These are phyloP conservation scores for Argya squamiceps DNA, from an alignment of 2,797 vertebrate genomes.

Conservation along the genomic window DNA sequence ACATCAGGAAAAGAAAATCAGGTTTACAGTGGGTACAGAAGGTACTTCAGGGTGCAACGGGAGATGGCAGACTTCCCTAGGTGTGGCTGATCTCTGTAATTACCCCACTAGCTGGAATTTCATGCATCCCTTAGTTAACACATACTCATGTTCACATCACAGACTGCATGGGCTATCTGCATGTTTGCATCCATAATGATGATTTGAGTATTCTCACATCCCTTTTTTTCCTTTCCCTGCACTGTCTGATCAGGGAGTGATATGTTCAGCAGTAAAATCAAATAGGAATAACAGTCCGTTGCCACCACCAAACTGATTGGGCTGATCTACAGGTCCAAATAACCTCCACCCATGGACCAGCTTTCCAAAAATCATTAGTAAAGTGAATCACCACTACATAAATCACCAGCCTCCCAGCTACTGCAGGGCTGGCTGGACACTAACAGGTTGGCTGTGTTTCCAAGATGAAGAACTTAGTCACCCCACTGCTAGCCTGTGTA, in stretches of 20 bases:
- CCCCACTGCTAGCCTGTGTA: neutral
- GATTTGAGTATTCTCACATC: neutral
- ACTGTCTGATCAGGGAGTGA: neutral
- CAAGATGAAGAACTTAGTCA: neutral
- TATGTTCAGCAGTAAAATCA: neutral
- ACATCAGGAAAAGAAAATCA: neutral
- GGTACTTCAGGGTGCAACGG: neutral
- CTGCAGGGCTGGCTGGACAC: neutral
- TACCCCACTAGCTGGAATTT: neutral
- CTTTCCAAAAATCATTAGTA: constrained; percentile 13
- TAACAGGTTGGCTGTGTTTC: neutral
- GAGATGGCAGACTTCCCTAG: neutral
- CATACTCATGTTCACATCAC: neutral
- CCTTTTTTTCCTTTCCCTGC: neutral
- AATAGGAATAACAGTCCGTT: neutral
- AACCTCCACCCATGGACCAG: neutral
- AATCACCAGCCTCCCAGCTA: neutral
- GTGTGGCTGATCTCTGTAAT: neutral
- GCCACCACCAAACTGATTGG: neutral
- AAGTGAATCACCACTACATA: neutral
- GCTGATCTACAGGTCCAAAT: neutral
- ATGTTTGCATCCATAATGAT: neutral
- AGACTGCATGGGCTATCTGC: neutral
- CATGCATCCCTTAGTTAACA: neutral
- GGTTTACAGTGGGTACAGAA: neutral